phyloP scores from a whole-genome alignment of 2,888 invertebrate species.

The Xanthorhoe designata region DNA sequence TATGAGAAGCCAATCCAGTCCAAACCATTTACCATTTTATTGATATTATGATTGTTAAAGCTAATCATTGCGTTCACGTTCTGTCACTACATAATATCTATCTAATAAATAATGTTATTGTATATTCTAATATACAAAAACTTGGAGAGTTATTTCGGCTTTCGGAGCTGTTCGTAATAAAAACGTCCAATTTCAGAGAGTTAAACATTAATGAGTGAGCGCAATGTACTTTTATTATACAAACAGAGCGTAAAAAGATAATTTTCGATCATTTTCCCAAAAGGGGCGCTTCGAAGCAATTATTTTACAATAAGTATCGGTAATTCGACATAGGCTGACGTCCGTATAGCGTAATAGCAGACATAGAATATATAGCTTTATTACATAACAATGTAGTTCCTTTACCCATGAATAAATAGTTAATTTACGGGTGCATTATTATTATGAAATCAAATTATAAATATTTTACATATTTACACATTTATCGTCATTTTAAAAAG shows the following conservation, averaged over 20 bases:
- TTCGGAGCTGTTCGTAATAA: conserved; percentile 17
- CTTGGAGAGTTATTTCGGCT: conserved; percentile 26
- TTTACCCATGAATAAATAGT: conserved; percentile 38
- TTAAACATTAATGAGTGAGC: conserved; percentile 27
- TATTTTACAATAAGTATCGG: conserved; percentile 39
- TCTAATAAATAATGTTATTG: conserved; percentile 29
- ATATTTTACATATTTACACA: conserved; percentile 49
- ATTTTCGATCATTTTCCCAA: conserved; percentile 35
- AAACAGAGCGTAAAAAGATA: conserved; percentile 31
- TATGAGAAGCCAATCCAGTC: conserved; percentile 38
- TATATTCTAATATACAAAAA: conserved; percentile 21
- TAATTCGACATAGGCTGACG: conserved; percentile 40
- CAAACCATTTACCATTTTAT: conserved; percentile 34
- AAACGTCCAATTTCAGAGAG: conserved; percentile 32
- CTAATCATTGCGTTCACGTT: conserved; percentile 38
- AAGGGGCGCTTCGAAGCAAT: conserved; percentile 37
- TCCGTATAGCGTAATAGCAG: conserved; percentile 38
- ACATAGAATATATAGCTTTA: conserved; percentile 41
- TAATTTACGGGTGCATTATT: conserved; percentile 45
- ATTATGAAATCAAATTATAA: conserved; percentile 43
- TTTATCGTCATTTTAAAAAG: conserved; percentile 46
- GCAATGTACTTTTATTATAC: conserved; percentile 29
- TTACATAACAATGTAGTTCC: conserved; percentile 44
- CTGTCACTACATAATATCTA: conserved; percentile 15
- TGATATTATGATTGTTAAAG: conserved; percentile 25